Evolutionary conservation across 2,888 invertebrate genomes (phyloP).

Genomic region (Chorisops tibialis): DNA sequence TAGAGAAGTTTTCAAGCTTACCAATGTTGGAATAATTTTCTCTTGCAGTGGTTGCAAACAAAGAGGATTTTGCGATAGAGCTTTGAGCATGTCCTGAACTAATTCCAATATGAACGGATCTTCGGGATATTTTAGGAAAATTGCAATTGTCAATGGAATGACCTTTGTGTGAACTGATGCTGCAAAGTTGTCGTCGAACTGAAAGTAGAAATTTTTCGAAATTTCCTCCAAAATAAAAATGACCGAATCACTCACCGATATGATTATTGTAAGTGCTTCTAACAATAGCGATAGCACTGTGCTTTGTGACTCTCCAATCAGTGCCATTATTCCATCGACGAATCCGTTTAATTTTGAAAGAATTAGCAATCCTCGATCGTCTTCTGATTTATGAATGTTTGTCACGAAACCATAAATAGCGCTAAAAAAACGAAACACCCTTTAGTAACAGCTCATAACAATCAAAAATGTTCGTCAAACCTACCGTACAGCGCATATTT

Average conservation of each 20-base stretch:
- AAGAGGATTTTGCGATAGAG: slow-evolving; percentile 59
- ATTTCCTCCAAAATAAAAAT: neutral
- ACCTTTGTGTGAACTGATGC: slow-evolving; percentile 61
- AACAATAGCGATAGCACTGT: slow-evolving; percentile 56
- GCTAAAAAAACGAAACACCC: too few relatives aligned
- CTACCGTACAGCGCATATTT: slow-evolving; percentile 48
- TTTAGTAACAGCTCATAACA: too few relatives aligned
- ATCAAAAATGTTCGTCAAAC: neutral
- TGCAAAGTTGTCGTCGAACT: slow-evolving; percentile 64
- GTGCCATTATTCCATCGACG: slow-evolving; percentile 53
- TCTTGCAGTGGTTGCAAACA: slow-evolving; percentile 61
- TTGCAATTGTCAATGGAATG: slow-evolving; percentile 63
- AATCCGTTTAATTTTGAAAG: slow-evolving; percentile 56
- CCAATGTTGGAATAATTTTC: slow-evolving; percentile 64
- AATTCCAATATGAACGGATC: slow-evolving; percentile 63
- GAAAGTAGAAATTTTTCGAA: slow-evolving; percentile 34
- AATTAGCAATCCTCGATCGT: slow-evolving; percentile 49
- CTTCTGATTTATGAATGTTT: slow-evolving; percentile 53
- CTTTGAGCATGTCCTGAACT: slow-evolving; percentile 63
- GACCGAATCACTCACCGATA: slow-evolving; percentile 49
- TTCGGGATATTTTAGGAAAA: slow-evolving; percentile 63
- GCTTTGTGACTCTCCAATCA: slow-evolving; percentile 54
- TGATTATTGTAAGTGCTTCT: slow-evolving; percentile 55
- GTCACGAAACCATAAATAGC: slow-evolving; percentile 51
- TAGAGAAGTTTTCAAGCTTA: slow-evolving; percentile 43